Percentiles rank a stretch among this genome's conserved stretches.
These are phyloP conservation scores for Trachurus trachurus DNA, from an alignment of 2,797 vertebrate genomes.

Conservation along the genomic window DNA sequence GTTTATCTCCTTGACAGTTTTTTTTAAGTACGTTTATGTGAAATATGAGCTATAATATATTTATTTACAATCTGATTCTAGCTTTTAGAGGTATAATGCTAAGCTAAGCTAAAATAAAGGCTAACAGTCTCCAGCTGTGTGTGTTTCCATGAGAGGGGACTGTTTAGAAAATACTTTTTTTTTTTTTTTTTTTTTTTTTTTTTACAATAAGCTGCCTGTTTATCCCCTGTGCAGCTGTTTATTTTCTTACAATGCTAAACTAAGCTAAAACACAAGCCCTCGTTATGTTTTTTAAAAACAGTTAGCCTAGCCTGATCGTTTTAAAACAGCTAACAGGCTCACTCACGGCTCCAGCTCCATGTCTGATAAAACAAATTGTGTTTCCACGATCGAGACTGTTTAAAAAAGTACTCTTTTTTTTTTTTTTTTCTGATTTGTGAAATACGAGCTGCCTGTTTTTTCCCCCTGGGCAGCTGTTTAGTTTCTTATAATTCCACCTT, in stretches of 20 bases:
- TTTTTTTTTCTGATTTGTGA: slow-evolving; percentile 19
- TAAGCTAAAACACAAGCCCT: too few relatives aligned
- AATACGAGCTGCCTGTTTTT: slow-evolving; percentile 28
- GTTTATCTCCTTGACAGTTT: too few relatives aligned
- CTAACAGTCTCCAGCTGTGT: too few relatives aligned
- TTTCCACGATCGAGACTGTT: not conserved
- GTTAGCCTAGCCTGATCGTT: too few relatives aligned
- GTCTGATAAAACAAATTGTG: not conserved
- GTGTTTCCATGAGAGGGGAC: not conserved
- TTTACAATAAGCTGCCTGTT: slow-evolving; percentile 34
- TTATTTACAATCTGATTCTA: too few relatives aligned
- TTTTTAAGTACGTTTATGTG: too few relatives aligned
- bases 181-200: slow-evolving; percentile 18
- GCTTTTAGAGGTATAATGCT: too few relatives aligned
- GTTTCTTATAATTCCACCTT: slow-evolving; percentile 51
- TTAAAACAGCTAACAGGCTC: too few relatives aligned
- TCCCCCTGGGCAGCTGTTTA: slow-evolving; percentile 15
- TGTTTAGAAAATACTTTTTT: not conserved
- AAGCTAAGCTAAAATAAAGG: not conserved
- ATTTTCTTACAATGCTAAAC: slow-evolving; percentile 30
- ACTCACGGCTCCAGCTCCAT: not conserved
- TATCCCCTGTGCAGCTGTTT: slow-evolving; percentile 20
- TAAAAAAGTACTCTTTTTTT: not conserved
- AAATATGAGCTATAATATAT: too few relatives aligned
- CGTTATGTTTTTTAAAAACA: not conserved